Conservation (phyloP, 2,113 vertebrate genomes). For the Myodes glareolus region DNA sequence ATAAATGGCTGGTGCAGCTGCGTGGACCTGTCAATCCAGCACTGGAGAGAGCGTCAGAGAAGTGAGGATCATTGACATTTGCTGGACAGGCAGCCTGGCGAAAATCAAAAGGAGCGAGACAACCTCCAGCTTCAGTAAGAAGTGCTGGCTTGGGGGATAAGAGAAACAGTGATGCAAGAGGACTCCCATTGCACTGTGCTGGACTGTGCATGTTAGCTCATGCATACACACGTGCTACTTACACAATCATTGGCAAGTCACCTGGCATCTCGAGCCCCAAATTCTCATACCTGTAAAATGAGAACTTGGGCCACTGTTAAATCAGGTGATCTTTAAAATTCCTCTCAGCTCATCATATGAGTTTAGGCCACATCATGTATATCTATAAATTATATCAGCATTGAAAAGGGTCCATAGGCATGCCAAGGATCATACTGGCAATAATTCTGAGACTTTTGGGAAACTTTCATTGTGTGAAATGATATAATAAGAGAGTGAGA, state of each 20-base stretch:
- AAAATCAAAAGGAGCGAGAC: neutral
- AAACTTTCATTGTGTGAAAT: neutral
- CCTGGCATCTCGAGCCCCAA: neutral
- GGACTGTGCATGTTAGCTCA: neutral
- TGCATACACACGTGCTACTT: neutral
- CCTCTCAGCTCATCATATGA: neutral
- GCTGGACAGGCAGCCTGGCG: neutral
- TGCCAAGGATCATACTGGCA: neutral
- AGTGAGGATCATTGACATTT: neutral
- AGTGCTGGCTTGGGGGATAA: neutral
- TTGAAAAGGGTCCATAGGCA: neutral
- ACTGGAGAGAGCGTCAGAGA: neutral
- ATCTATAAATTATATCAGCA: neutral
- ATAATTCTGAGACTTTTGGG: neutral
- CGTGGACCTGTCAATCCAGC: neutral
- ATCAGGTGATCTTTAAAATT: neutral
- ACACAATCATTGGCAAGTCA: neutral
- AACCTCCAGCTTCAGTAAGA: neutral
- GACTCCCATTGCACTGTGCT: no score
- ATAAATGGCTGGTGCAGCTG: no score
- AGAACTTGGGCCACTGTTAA: neutral
- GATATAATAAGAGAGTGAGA: neutral
- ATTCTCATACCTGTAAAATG: neutral
- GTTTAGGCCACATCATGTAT: neutral
- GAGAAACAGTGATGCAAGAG: neutral